phyloP scores from a whole-genome alignment of 2,888 invertebrate genomes.

The Aphidoletes aphidimyza region DNA sequence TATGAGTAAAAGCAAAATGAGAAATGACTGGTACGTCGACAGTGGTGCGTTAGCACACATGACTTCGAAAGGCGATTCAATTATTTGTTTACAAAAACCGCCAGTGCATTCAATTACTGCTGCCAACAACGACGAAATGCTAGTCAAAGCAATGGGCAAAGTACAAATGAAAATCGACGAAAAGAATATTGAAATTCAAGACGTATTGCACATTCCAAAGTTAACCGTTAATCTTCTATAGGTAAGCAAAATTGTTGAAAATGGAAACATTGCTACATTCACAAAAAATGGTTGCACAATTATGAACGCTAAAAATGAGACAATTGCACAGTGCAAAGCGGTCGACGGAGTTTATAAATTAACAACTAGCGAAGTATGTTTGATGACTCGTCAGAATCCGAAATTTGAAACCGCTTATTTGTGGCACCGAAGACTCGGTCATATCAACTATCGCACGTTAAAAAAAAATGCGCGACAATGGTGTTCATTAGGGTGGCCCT shows the following conservation, averaged over 20 bases:
- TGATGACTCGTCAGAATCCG: too few relatives aligned
- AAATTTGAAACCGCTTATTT: neutral
- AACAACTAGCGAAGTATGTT: too few relatives aligned
- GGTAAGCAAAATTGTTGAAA: neutral
- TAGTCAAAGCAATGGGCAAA: conserved; percentile 57
- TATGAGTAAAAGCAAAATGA: too few relatives aligned
- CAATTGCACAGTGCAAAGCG: neutral
- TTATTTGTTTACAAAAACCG: too few relatives aligned
- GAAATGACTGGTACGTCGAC: too few relatives aligned
- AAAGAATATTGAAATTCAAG: neutral
- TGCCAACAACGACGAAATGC: conserved; percentile 56
- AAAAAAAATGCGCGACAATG: neutral
- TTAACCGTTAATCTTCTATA: neutral
- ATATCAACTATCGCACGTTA: neutral
- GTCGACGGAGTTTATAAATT: neutral
- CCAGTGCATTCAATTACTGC: too few relatives aligned
- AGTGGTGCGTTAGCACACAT: too few relatives aligned
- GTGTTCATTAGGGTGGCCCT: too few relatives aligned
- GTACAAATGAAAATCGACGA: conserved; percentile 56
- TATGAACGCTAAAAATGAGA: neutral
- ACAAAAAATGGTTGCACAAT: neutral
- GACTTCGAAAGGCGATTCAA: conserved; percentile 55
- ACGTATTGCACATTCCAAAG: neutral
- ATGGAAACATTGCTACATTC: neutral
- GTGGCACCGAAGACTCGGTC: conserved; percentile 17